A percentile compares a stretch with the other conserved stretches of the same genome.
These are phyloP conservation scores for Clunio marinus DNA, from an alignment of 2,888 invertebrate genomes.

Conservation along the genomic window DNA sequence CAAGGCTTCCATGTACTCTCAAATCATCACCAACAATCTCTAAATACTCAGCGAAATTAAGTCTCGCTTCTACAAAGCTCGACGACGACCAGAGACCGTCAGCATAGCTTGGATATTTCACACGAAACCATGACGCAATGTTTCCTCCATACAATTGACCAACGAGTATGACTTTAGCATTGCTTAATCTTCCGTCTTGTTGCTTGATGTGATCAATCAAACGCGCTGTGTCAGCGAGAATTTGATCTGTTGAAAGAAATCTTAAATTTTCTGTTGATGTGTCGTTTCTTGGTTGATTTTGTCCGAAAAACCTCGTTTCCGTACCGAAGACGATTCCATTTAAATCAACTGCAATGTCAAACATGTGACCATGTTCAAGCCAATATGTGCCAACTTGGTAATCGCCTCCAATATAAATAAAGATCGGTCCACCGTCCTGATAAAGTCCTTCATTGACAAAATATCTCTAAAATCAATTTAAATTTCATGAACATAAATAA, in stretches of 20 bases:
- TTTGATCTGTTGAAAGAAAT: conserved; percentile 5
- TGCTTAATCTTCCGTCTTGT: background rate
- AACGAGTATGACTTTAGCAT: conserved; percentile 6
- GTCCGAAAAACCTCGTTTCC: conserved; percentile 14
- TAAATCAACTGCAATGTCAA: background rate
- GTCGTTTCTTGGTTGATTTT: background rate
- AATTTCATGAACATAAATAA: background rate
- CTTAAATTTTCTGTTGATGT: conserved; percentile 1
- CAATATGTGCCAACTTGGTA: background rate
- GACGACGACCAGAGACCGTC: conserved; percentile 19
- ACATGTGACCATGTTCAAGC: background rate
- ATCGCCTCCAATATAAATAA: conserved; percentile 13
- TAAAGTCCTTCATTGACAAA: background rate
- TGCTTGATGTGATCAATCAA: conserved; percentile 16
- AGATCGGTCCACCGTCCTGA: conserved; percentile 4
- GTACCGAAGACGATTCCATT: background rate
- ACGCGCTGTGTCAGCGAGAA: conserved; percentile 2
- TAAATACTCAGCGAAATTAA: background rate
- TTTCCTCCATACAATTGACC: background rate
- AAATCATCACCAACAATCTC: background rate
- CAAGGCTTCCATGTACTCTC: background rate
- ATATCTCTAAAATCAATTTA: background rate
- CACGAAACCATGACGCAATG: background rate
- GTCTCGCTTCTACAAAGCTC: conserved; percentile 1
- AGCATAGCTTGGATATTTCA: background rate